These are phyloP conservation scores for Cylloceria caligata DNA, from an alignment of 2,888 invertebrate species.

Conservation along the genomic window DNA sequence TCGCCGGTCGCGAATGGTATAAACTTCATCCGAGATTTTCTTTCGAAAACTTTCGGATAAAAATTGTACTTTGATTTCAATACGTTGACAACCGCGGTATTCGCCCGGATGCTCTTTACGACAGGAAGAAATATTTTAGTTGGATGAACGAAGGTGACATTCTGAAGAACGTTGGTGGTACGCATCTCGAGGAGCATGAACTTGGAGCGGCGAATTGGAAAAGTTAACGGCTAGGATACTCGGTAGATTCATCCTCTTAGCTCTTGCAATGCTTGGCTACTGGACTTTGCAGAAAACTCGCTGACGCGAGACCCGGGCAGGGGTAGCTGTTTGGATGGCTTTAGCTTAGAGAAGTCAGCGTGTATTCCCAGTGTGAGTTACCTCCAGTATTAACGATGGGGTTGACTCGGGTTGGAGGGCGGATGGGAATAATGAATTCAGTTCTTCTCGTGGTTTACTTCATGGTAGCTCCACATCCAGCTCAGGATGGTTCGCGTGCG, in stretches of 20 bases:
- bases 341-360: slow-evolving; percentile 37
- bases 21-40: neutral
- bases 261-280: slow-evolving; percentile 13
- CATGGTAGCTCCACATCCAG: slow-evolving; percentile 18
- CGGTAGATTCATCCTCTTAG: slow-evolving; percentile 25
- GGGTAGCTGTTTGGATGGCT: slow-evolving; percentile 33
- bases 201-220: slow-evolving; percentile 63
- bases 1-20: neutral
- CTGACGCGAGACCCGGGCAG: slow-evolving; percentile 39
- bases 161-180: slow-evolving; percentile 42
- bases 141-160: slow-evolving; percentile 19
- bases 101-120: neutral
- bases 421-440: slow-evolving; percentile 65
- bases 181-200: slow-evolving; percentile 50
- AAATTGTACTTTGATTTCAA: too few relatives aligned
- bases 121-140: neutral
- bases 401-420: slow-evolving; percentile 34
- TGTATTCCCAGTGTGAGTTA: slow-evolving; percentile 46
- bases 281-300: slow-evolving; percentile 49
- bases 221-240: slow-evolving; percentile 57
- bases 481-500: slow-evolving; percentile 35
- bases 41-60: neutral
- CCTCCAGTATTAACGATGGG: slow-evolving; percentile 59
- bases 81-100: too few relatives aligned
- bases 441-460: slow-evolving; percentile 43